These are phyloP conservation scores for Polymixis flavicincta DNA, from an alignment of 2,888 invertebrate species.

Conservation along the genomic window DNA sequence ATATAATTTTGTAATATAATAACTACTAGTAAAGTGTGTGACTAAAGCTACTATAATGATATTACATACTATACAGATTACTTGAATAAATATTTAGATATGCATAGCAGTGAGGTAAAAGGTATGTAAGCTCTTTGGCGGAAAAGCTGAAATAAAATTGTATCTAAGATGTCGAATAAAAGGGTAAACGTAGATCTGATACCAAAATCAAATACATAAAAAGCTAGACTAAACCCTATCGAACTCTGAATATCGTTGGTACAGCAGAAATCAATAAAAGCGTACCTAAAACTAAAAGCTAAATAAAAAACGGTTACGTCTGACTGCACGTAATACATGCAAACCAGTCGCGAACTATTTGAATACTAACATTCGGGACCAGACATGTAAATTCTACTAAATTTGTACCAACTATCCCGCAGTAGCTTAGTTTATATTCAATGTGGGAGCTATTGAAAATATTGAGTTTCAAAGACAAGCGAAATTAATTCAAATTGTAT, in stretches of 20 bases:
- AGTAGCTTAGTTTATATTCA: constrained; percentile 57
- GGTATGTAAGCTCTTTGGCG: neutral
- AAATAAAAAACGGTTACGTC: constrained; percentile 59
- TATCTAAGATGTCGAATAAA: constrained; percentile 23
- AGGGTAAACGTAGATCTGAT: constrained; percentile 7
- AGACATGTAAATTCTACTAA: constrained; percentile 78
- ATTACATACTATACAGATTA: constrained; percentile 15
- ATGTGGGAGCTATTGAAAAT: constrained; percentile 46
- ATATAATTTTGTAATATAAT: neutral
- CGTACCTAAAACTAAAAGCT: constrained; percentile 63
- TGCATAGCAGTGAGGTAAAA: constrained; percentile 10
- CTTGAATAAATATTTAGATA: constrained; percentile 30
- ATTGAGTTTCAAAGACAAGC: constrained; percentile 53
- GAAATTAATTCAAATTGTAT: constrained; percentile 52
- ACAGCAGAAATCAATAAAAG: constrained; percentile 70
- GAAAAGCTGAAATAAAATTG: constrained; percentile 11
- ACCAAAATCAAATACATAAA: constrained; percentile 23
- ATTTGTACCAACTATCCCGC: constrained; percentile 57
- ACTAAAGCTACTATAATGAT: constrained; percentile 13
- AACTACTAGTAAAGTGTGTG: neutral
- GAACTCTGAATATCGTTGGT: constrained; percentile 43
- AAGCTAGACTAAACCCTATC: constrained; percentile 30
- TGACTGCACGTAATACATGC: constrained; percentile 77
- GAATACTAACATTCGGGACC: constrained; percentile 75
- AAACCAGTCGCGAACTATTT: constrained; percentile 77